Conservation (phyloP, 2,113 vertebrate genomes). For the Ardeotis arabs region DNA sequence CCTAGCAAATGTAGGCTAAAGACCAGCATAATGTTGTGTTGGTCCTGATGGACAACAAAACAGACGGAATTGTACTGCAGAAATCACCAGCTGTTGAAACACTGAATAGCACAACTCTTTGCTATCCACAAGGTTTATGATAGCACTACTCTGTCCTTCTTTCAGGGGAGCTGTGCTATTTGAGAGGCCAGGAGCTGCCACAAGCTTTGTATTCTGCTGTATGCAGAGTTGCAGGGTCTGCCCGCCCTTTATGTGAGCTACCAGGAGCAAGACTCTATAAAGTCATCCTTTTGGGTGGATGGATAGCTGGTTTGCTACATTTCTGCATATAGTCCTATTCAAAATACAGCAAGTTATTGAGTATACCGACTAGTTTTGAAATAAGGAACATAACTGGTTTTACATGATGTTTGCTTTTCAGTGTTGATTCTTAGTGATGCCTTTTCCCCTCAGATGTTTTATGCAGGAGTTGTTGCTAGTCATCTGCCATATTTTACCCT, state of each 20-base stretch:
- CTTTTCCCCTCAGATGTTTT: background rate
- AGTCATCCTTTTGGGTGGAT: background rate
- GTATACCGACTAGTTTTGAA: background rate
- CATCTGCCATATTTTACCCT: background rate
- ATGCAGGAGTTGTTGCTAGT: background rate
- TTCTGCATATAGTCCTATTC: background rate
- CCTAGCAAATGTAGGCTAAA: background rate
- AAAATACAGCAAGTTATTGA: background rate
- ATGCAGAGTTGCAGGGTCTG: background rate
- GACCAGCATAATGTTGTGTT: background rate
- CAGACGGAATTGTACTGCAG: background rate
- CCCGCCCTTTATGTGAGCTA: accelerated
- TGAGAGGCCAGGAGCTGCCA: background rate
- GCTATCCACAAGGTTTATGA: background rate
- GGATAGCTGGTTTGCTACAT: background rate
- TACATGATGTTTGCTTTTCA: background rate
- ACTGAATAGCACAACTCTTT: background rate
- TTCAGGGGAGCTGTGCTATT: background rate
- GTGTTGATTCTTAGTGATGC: background rate
- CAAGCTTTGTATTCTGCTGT: background rate
- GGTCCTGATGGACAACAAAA: background rate
- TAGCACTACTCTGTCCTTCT: background rate
- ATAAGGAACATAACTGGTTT: background rate
- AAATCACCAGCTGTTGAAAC: background rate
- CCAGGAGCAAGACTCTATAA: background rate